phyloP scores from a whole-genome alignment of 2,797 vertebrate species.

The Sebastes trivittatus region DNA sequence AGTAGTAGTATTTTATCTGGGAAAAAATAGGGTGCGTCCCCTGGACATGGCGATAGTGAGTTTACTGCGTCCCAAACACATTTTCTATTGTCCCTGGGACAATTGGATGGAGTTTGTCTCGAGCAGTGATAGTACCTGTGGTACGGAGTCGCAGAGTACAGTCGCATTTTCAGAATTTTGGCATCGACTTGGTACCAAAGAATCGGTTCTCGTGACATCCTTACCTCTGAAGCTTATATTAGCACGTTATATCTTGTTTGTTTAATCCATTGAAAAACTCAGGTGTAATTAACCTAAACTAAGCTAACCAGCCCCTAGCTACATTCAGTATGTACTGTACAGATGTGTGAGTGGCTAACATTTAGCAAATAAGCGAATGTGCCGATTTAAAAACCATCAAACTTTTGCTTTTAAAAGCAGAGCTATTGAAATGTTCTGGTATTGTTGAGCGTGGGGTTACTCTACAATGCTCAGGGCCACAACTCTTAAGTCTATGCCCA shows the following conservation, averaged over 20 bases:
- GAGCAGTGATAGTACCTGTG: fast-evolving
- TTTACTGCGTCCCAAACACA: too few relatives aligned
- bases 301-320: not conserved
- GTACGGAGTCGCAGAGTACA: too few relatives aligned
- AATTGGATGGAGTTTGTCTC: fast-evolving
- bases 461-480: not conserved
- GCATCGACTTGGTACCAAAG: too few relatives aligned
- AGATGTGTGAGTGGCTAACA: not conserved
- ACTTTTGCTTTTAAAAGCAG: not conserved
- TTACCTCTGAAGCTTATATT: not conserved
- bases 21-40: too few relatives aligned
- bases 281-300: too few relatives aligned
- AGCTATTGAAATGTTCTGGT: not conserved
- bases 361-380: not conserved
- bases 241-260: not conserved
- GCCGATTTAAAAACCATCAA: not conserved
- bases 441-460: not conserved
- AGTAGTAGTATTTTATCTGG: too few relatives aligned
- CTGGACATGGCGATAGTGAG: too few relatives aligned
- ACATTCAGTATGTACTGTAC: fast-evolving
- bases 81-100: too few relatives aligned
- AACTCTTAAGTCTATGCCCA: not conserved
- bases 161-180: too few relatives aligned
- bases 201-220: too few relatives aligned
- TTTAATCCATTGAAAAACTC: not conserved